Evolutionary conservation across 1,140 invertebrate genomes (phyloP).

Genomic region (Augochlora pura): DNA sequence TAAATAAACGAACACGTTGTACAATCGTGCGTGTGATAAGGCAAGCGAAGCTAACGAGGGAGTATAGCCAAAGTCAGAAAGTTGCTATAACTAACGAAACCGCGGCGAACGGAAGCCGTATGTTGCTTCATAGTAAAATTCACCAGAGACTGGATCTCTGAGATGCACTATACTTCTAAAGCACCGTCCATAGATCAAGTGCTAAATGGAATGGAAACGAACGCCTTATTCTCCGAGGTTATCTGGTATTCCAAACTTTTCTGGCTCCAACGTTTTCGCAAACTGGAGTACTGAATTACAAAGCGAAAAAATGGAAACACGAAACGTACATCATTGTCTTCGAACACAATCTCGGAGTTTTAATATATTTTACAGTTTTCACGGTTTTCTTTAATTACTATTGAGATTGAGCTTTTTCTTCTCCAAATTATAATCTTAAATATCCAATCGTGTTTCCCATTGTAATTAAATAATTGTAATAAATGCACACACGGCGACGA

Average conservation of each 20-base stretch:
- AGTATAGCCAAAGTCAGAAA: background rate
- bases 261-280: background rate
- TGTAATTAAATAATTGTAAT: too few species aligned
- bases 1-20: too few species aligned
- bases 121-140: background rate
- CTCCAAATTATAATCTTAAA: too few species aligned
- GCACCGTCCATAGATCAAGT: slow-evolving; percentile 6
- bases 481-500: too few species aligned
- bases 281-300: background rate
- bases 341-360: too few species aligned
- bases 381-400: too few species aligned
- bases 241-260: background rate
- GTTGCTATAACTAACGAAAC: background rate
- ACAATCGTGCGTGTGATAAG: too few species aligned
- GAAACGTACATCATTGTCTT: background rate
- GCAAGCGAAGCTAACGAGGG: background rate
- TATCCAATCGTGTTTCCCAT: too few species aligned
- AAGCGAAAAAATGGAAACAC: background rate
- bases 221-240: slow-evolving; percentile 6
- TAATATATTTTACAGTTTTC: too few species aligned
- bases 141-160: background rate
- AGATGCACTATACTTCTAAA: background rate
- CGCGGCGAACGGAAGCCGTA: background rate
- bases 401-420: too few species aligned
- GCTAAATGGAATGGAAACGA: slow-evolving; percentile 21